Evolutionary conservation across 1,140 invertebrate species (phyloP), one percentile per base, ranked within the genome.

Genomic region (Lithobius niger): DNA sequence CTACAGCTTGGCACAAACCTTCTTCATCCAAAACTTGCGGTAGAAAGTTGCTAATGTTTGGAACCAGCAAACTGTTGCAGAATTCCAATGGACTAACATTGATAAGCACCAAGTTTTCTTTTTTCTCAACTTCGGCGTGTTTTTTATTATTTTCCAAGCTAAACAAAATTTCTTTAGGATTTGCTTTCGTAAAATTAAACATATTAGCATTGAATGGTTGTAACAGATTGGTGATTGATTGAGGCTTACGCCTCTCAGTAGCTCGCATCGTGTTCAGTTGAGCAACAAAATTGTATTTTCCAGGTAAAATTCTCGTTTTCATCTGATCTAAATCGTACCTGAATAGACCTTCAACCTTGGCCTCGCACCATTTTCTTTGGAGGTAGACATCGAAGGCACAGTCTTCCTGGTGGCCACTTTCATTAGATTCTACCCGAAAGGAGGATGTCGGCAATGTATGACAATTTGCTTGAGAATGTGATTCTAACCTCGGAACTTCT

Each of bases 1-100:
- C 70, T 28, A 78, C 24, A 25, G 69, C 71, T 60, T 74, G 65
- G 43, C 61, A 26, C 1, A 80, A 62, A 60, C 74, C 73, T n/a
- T 70, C 54, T 24, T 67, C 45, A 40, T 73, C 76, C 19, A 76
- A 58, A 42, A 74, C 62, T 71, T 87, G 84, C 24, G 82, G 79
- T 50, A 75, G 64, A 61, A 73, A 73, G 54, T 66, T 64, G 21
- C 74, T 65, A 16, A 81, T 61, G 57, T 76, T 71, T 6, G 82
- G 79, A 28, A 84, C 68, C 6, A 86, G 62, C 36, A 87, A 70
- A 58, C 75, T 76, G 67, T 86, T 81, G 31, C 79, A 76, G 57
- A 69, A 73, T 58, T 80, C 79, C 59, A 86, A 70, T 1, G 84
- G 84, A 64, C 83, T 86, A 2, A 79, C 75, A 73, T 87, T 87